phyloP scores from a whole-genome alignment of 2,797 vertebrate genomes.

The Ptychobarbus kaznakovi region DNA sequence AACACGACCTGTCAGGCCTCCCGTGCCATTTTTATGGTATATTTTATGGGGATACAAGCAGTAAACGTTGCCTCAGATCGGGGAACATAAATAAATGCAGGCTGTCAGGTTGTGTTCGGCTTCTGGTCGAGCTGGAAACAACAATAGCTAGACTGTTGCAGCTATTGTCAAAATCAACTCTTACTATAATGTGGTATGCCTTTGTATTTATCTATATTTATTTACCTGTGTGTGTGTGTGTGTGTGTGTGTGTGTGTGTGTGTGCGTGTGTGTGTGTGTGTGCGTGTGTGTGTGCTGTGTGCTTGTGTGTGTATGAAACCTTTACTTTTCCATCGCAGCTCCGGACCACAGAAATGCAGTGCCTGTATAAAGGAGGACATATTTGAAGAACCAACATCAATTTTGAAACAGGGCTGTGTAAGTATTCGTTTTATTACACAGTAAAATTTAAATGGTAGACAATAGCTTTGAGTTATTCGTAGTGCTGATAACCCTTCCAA shows the following conservation, averaged over 20 bases:
- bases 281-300: background rate
- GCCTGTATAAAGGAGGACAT: slow-evolving; percentile 94
- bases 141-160: slow-evolving; percentile 43
- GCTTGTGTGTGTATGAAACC: background rate
- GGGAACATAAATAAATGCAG: slow-evolving; percentile 39
- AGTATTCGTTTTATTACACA: slow-evolving; percentile 66
- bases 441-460: background rate
- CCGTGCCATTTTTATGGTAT: background rate
- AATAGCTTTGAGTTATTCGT: background rate
- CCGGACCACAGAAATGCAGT: slow-evolving; percentile 92
- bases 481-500: background rate
- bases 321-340: slow-evolving; percentile 70
- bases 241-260: background rate
- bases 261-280: background rate
- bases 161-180: background rate
- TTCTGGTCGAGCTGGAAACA: slow-evolving; percentile 15
- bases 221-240: background rate
- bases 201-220: background rate
- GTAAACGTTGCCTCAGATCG: slow-evolving; percentile 20
- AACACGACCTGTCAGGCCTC: slow-evolving; percentile 28
- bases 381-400: slow-evolving; percentile 91
- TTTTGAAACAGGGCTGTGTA: slow-evolving; percentile 90
- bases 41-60: slow-evolving; percentile 8
- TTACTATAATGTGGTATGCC: background rate
- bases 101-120: slow-evolving; percentile 37